Evolutionary conservation across 2,888 invertebrate species (phyloP).

Genomic region (Andrena minutula): DNA sequence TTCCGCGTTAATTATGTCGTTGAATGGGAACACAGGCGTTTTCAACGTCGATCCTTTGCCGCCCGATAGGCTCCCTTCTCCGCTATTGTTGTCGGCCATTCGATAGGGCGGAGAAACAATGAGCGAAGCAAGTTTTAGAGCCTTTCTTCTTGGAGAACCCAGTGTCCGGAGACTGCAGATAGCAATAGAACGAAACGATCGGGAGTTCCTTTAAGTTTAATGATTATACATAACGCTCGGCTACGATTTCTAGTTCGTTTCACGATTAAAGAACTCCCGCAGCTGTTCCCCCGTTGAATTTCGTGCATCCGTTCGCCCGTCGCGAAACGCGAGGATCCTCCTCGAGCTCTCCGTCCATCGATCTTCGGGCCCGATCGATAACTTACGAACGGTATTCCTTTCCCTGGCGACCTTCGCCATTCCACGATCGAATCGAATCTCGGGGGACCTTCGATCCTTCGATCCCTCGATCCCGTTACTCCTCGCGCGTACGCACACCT

Average conservation of each 20-base stretch:
- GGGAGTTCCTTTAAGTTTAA: too few relatives aligned
- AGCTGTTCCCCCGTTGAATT: background rate
- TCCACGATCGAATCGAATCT: conserved; percentile 72
- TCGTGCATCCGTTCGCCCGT: background rate
- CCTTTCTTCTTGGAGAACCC: background rate
- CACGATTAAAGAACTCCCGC: too few relatives aligned
- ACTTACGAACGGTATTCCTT: conserved; percentile 65
- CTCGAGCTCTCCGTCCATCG: conserved; percentile 39
- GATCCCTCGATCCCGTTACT: conserved; percentile 71
- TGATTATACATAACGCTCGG: too few relatives aligned
- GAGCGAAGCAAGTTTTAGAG: background rate
- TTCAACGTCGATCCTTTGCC: background rate
- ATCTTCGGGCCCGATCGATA: conserved; percentile 54
- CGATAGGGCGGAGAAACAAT: background rate
- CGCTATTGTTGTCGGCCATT: background rate
- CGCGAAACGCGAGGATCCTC: conserved; percentile 27
- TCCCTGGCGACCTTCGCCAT: conserved; percentile 71
- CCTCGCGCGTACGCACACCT: conserved; percentile 46
- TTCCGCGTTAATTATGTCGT: conserved; percentile 45
- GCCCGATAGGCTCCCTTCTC: background rate
- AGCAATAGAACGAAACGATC: background rate
- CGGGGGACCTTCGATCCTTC: conserved; percentile 70
- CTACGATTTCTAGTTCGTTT: too few relatives aligned
- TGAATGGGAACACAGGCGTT: background rate
- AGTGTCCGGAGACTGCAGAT: background rate